phyloP scores from a whole-genome alignment of 2,888 invertebrate genomes.

The Drosophila prolongata region DNA sequence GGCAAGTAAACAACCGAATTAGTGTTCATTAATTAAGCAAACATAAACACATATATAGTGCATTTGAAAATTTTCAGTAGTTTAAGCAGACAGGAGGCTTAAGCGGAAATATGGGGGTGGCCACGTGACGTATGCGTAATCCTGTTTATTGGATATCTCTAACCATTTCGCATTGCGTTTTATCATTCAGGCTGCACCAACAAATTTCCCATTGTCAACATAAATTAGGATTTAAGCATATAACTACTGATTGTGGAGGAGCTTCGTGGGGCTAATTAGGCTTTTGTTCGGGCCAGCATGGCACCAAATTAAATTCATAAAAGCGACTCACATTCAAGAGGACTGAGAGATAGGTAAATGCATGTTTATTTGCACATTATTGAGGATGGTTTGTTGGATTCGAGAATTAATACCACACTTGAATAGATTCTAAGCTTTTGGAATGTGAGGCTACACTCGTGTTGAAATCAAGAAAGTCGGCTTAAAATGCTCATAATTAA shows the following conservation, averaged over 20 bases:
- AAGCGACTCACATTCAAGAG: conserved; percentile 47
- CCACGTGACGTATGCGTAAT: conserved; percentile 66
- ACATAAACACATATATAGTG: conserved; percentile 47
- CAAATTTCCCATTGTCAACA: conserved; percentile 60
- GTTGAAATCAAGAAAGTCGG: too few relatives aligned
- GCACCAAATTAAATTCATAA: conserved; percentile 58
- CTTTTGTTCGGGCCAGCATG: conserved; percentile 37
- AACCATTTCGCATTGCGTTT: conserved; percentile 46
- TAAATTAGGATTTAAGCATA: conserved; percentile 58
- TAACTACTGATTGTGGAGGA: conserved; percentile 12
- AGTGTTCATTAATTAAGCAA: conserved; percentile 67
- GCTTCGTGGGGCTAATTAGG: not conserved
- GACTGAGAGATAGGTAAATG: conserved; percentile 41
- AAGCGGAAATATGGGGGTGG: not conserved
- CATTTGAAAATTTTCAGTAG: conserved; percentile 5
- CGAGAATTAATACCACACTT: not conserved
- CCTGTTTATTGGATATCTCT: conserved; percentile 60
- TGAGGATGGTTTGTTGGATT: conserved; percentile 18
- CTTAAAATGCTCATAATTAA: too few relatives aligned
- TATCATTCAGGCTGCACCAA: conserved; percentile 38
- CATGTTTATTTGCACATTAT: conserved; percentile 60
- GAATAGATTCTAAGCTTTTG: not conserved
- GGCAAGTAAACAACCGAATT: conserved; percentile 49
- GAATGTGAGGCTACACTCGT: too few relatives aligned
- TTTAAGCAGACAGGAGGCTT: conserved; percentile 17